A percentile compares a stretch with the other conserved stretches of the same genome.
phyloP scores from a whole-genome alignment of 2,113 vertebrate genomes.

The Cnemophilus loriae region DNA sequence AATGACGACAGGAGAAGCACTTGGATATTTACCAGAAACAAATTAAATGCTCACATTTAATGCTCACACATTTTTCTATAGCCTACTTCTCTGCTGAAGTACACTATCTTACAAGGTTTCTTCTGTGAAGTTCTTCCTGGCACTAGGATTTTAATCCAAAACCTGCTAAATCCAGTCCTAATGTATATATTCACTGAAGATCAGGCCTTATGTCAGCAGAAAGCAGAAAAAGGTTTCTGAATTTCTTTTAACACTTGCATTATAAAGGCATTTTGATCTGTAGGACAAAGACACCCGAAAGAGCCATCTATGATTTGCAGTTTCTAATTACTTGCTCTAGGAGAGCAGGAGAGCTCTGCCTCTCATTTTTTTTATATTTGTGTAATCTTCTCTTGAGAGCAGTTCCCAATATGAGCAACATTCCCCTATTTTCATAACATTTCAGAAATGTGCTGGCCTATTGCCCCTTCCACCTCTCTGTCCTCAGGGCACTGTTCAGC shows the following conservation, averaged over 20 bases:
- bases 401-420: not conserved
- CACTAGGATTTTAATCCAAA: not conserved
- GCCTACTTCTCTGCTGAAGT: not conserved
- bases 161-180: not conserved
- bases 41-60: not conserved
- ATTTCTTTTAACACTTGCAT: not conserved
- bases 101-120: not conserved
- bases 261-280: not conserved
- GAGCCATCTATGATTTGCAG: conserved; percentile 26
- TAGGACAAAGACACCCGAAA: not conserved
- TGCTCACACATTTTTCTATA: not conserved
- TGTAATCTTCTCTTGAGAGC: not conserved
- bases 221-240: not conserved
- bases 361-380: not conserved
- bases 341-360: not conserved
- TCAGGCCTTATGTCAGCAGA: not conserved
- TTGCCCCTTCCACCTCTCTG: not conserved
- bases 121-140: not conserved
- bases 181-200: not conserved
- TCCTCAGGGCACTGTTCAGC: not conserved
- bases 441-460: not conserved
- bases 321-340: conserved; percentile 39
- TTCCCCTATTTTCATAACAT: not conserved
- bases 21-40: not conserved
- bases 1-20: not conserved